Conservation (phyloP, 2,113 vertebrate genomes). For the Proterorhinus semilunaris region DNA sequence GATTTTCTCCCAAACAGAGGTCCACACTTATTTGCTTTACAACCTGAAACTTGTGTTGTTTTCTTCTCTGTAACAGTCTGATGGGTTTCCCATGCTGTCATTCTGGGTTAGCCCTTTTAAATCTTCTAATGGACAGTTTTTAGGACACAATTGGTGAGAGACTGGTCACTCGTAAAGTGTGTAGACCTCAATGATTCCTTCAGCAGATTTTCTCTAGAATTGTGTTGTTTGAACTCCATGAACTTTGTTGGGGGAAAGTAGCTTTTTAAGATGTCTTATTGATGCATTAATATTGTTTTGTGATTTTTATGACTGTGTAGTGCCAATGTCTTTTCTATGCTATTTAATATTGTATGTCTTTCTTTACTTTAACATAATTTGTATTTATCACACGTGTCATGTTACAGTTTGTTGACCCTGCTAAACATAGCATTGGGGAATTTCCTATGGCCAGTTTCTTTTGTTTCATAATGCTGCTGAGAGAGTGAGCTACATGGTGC, state of each 20-base stretch:
- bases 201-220: slow-evolving; percentile 24
- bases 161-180: slow-evolving; percentile 35
- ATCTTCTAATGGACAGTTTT: slow-evolving; percentile 44
- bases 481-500: slow-evolving; percentile 52
- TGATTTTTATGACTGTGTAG: slow-evolving; percentile 52
- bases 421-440: slow-evolving; percentile 42
- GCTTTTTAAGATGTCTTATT: background rate
- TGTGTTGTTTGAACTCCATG: background rate
- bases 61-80: slow-evolving; percentile 40
- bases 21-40: slow-evolving; percentile 39
- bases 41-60: slow-evolving; percentile 39
- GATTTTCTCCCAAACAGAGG: slow-evolving; percentile 21
- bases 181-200: slow-evolving; percentile 34
- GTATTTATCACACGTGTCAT: slow-evolving; percentile 45
- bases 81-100: slow-evolving; percentile 46
- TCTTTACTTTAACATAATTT: slow-evolving; percentile 46
- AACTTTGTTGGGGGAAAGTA: background rate
- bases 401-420: slow-evolving; percentile 57
- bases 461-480: slow-evolving; percentile 57
- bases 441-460: slow-evolving; percentile 57
- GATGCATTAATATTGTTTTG: slow-evolving; percentile 32
- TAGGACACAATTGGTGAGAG: slow-evolving; percentile 35
- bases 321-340: slow-evolving; percentile 58
- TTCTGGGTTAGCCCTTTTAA: slow-evolving; percentile 46
- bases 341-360: slow-evolving; percentile 60